A percentile compares a stretch with the other conserved stretches of the same genome.
These are phyloP conservation scores for Xyrauchen texanus DNA, from an alignment of 2,113 vertebrate species.

Conservation along the genomic window DNA sequence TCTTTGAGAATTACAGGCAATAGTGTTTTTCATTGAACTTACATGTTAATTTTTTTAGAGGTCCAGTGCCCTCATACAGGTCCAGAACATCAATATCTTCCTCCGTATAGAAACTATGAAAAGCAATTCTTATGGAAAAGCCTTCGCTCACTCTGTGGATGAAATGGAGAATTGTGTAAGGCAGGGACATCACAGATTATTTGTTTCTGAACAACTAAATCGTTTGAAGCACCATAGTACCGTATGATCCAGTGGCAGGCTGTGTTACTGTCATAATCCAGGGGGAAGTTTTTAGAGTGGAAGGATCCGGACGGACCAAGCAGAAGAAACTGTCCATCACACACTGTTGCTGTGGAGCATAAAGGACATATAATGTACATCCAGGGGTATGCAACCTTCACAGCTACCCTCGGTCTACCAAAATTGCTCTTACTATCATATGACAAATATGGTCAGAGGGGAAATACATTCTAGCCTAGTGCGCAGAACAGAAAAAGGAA, in stretches of 20 bases:
- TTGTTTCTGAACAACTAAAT: neutral
- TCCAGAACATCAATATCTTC: slow-evolving; percentile 50
- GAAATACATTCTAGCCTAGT: no score
- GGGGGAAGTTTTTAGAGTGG: slow-evolving; percentile 56
- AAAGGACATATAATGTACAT: neutral
- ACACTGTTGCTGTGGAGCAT: slow-evolving; percentile 64
- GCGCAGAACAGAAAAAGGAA: no score
- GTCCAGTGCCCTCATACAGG: slow-evolving; percentile 68
- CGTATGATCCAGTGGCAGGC: slow-evolving; percentile 74
- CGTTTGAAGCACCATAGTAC: slow-evolving; percentile 46
- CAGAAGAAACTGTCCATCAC: slow-evolving; percentile 73
- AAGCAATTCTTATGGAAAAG: slow-evolving; percentile 60
- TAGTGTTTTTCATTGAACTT: slow-evolving; percentile 21
- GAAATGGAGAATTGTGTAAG: neutral
- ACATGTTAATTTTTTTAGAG: slow-evolving; percentile 58
- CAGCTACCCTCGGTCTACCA: no score
- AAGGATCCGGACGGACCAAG: slow-evolving; percentile 62
- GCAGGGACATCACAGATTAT: no score
- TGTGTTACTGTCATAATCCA: slow-evolving; percentile 52
- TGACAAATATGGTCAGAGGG: no score
- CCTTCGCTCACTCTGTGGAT: slow-evolving; percentile 60
- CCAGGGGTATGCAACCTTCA: no score
- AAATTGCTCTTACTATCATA: no score
- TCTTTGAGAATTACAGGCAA: no score
- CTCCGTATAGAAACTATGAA: slow-evolving; percentile 65